Evolutionary conservation across 2,797 vertebrate genomes (phyloP).

Genomic region (Tamandua tetradactyla): DNA sequence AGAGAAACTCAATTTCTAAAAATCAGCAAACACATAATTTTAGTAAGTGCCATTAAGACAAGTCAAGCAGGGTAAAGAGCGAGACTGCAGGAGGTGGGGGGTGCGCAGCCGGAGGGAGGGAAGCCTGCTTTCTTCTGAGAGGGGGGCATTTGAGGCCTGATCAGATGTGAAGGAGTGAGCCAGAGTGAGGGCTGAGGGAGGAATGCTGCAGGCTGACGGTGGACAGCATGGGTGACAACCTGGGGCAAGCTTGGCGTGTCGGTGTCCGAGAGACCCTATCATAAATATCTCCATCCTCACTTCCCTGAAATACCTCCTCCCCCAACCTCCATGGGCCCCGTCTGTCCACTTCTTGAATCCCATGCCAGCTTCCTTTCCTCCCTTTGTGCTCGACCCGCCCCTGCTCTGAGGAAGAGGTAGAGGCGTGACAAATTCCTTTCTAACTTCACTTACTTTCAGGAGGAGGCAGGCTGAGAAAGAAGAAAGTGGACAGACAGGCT

Average conservation of each 20-base stretch:
- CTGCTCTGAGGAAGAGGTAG: neutral
- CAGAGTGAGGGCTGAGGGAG: neutral
- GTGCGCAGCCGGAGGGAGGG: neutral
- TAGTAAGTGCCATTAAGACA: neutral
- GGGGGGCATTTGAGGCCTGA: neutral
- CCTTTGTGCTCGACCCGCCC: neutral
- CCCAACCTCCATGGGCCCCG: neutral
- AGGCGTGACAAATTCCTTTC: neutral
- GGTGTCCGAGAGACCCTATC: neutral
- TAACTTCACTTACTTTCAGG: neutral
- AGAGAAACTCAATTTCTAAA: constrained; percentile 32
- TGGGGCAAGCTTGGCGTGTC: neutral
- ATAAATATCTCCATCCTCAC: neutral
- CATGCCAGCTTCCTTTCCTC: neutral
- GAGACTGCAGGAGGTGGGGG: neutral
- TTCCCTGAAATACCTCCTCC: neutral
- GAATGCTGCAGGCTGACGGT: neutral
- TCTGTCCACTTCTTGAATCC: neutral
- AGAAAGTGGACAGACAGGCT: neutral
- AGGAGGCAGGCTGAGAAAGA: neutral
- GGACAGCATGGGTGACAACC: neutral
- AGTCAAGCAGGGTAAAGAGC: neutral
- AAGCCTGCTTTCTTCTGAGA: neutral
- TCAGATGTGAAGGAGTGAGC: neutral
- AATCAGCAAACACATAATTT: neutral